Evolutionary conservation across 2,797 vertebrate species (phyloP).

Genomic region (Ctenopoma multispine): DNA sequence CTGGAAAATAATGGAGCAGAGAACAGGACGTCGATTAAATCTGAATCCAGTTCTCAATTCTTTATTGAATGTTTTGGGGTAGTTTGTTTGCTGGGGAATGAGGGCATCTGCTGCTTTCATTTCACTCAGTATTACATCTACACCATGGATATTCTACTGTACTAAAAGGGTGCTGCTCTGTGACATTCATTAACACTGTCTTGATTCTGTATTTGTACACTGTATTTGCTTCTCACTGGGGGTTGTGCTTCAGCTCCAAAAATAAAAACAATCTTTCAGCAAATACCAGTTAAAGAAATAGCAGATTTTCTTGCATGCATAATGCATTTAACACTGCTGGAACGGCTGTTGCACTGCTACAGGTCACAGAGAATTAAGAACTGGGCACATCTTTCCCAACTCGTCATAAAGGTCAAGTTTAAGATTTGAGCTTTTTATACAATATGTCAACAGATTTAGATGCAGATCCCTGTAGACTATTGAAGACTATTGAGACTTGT

Average conservation of each 20-base stretch:
- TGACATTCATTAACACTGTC: background rate
- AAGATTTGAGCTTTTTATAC: background rate
- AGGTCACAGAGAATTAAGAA: background rate
- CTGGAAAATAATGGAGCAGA: conserved; percentile 44
- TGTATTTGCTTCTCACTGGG: background rate
- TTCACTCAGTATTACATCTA: background rate
- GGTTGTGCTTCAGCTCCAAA: conserved; percentile 1
- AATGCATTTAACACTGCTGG: background rate
- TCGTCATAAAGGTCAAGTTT: background rate
- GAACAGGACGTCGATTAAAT: conserved; percentile 14
- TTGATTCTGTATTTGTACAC: background rate
- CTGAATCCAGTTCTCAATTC: conserved; percentile 6
- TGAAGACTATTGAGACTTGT: no score
- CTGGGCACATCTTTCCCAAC: background rate
- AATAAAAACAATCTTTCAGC: conserved; percentile 1
- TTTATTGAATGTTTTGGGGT: background rate
- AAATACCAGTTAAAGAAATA: background rate
- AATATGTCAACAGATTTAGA: no score
- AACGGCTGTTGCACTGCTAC: background rate
- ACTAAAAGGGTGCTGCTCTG: background rate
- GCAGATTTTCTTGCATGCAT: background rate
- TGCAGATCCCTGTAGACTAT: background rate
- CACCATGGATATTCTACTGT: background rate
- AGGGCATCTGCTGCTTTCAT: background rate
- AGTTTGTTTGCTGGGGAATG: background rate